Conservation (phyloP, 2,888 invertebrate species). For the Ptilodon capucinus region DNA sequence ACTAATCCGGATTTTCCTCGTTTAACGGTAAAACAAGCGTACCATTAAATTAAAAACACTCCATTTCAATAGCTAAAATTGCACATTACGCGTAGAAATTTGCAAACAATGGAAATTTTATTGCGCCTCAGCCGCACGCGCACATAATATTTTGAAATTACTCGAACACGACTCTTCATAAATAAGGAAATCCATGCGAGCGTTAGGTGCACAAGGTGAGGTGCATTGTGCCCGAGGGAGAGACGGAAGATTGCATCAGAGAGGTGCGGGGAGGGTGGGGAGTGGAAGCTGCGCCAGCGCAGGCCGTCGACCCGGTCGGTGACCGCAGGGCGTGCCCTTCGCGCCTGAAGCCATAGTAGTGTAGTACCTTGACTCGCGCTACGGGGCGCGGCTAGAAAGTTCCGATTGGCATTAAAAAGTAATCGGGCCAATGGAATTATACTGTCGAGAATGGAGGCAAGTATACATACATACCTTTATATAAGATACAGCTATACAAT, state of each 20-base stretch:
- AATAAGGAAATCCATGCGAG: constrained; percentile 33
- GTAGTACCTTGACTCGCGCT: constrained; percentile 28
- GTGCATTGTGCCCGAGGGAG: constrained; percentile 26
- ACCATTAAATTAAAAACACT: not conserved
- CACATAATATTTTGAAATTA: constrained; percentile 16
- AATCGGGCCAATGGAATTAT: constrained; percentile 9
- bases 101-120: constrained; percentile 12
- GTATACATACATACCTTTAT: not conserved
- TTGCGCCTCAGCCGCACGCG: constrained; percentile 10
- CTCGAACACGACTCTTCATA: constrained; percentile 14
- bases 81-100: constrained; percentile 2
- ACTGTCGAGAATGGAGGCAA: constrained; percentile 1
- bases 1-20: not conserved
- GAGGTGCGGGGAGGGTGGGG: constrained; percentile 6
- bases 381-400: constrained; percentile 27
- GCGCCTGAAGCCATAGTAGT: constrained; percentile 29
- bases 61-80: not conserved
- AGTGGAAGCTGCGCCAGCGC: constrained; percentile 42
- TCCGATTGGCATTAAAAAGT: constrained; percentile 11
- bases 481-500: no score
- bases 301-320: constrained; percentile 55
- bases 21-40: not conserved
- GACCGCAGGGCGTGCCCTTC: constrained; percentile 56
- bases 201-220: constrained; percentile 33
- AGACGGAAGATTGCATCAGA: constrained; percentile 16